Evolutionary conservation across 1,140 invertebrate species (phyloP).

Genomic region (Ceratosolen fusciceps): DNA sequence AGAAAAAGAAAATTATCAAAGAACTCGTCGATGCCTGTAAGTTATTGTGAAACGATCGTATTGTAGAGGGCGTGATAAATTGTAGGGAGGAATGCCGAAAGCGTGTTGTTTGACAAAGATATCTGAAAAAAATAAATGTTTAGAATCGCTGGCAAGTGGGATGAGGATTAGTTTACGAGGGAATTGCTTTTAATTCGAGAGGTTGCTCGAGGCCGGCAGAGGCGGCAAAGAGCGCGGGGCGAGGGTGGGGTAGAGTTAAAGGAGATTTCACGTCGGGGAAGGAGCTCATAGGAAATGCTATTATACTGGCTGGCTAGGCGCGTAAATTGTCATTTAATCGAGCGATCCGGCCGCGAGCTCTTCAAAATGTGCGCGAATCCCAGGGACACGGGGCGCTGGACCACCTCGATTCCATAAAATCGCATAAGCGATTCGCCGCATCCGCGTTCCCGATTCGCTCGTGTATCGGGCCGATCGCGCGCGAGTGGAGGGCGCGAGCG

Average conservation of each 20-base stretch:
- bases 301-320: conserved; percentile 3
- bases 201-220: not conserved
- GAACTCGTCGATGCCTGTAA: not conserved
- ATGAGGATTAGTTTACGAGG: not conserved
- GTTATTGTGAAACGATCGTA: no score
- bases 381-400: not conserved
- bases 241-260: not conserved
- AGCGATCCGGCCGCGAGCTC: not conserved
- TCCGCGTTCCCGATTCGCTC: conserved; percentile 3
- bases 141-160: no score
- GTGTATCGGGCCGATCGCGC: not conserved
- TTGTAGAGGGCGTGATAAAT: no score
- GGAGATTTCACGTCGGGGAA: not conserved
- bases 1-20: no score
- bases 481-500: not conserved
- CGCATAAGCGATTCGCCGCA: conserved; percentile 25
- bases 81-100: no score
- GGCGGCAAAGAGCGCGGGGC: not conserved
- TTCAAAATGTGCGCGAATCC: not conserved
- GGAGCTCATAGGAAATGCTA: conserved; percentile 16
- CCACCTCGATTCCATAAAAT: conserved; percentile 24
- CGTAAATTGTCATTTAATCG: conserved; percentile 35
- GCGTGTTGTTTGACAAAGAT: no score
- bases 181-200: not conserved
- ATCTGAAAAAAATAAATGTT: no score